Evolutionary conservation across 2,888 invertebrate genomes (phyloP).

Genomic region (Microdon myrmicae): DNA sequence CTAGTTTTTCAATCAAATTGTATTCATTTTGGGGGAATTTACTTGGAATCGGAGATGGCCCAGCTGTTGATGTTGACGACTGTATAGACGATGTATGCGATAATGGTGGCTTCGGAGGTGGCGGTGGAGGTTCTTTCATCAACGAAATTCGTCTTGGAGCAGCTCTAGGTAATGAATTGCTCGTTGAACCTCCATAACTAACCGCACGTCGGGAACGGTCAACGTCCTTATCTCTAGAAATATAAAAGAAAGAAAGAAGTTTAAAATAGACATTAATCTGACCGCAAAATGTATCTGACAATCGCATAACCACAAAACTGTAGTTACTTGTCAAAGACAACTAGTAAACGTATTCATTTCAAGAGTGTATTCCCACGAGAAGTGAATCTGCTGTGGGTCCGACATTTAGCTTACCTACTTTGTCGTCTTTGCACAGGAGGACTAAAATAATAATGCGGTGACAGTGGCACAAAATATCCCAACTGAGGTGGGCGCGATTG

Average conservation of each 20-base stretch:
- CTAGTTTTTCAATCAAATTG: constrained; percentile 64
- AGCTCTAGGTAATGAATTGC: constrained; percentile 60
- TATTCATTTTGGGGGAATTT: constrained; percentile 65
- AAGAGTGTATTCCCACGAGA: constrained; percentile 13
- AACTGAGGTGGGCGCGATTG: constrained; percentile 67
- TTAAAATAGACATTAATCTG: too few relatives aligned
- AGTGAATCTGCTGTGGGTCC: not conserved
- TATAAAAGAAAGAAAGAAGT: constrained; percentile 3
- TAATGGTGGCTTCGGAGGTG: constrained; percentile 61
- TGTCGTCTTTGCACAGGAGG: constrained; percentile 61
- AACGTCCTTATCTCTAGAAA: constrained; percentile 64
- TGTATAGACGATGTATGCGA: constrained; percentile 58
- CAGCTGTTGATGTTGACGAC: constrained; percentile 55
- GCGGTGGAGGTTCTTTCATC: constrained; percentile 65
- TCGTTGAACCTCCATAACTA: constrained; percentile 63
- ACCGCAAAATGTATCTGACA: too few relatives aligned
- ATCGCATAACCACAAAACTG: constrained; percentile 18
- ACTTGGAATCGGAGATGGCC: constrained; percentile 59
- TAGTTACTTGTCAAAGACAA: not conserved
- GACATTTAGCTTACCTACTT: constrained; percentile 58
- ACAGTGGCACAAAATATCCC: constrained; percentile 71
- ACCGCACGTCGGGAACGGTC: constrained; percentile 65
- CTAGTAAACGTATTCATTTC: constrained; percentile 24
- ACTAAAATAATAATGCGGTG: constrained; percentile 67
- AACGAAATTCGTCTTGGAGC: constrained; percentile 64